Evolutionary conservation across 2,888 invertebrate species (phyloP).

Genomic region (Tetanocera ferruginea): DNA sequence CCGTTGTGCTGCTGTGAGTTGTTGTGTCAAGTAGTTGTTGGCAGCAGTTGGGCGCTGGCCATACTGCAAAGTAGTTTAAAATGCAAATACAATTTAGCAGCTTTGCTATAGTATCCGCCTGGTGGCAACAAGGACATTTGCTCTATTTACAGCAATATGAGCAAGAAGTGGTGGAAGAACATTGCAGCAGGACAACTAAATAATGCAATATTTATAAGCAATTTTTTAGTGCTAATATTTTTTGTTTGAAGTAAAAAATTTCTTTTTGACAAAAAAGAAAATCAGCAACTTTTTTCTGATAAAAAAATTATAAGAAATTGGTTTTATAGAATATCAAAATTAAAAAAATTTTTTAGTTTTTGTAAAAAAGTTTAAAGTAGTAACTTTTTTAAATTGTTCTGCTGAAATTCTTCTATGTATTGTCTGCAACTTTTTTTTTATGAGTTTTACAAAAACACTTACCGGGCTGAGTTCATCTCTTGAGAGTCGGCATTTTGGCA

Average conservation of each 20-base stretch:
- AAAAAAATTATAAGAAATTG: too few species aligned
- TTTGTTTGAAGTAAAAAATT: too few species aligned
- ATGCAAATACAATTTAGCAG: slow-evolving; percentile 25
- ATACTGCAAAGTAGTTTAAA: slow-evolving; percentile 22
- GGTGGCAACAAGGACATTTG: background rate
- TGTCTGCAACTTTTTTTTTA: background rate
- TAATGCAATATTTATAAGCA: too few species aligned
- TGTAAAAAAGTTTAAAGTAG: too few species aligned
- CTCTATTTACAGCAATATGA: background rate
- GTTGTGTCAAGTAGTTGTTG: background rate
- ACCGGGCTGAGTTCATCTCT: slow-evolving; percentile 71
- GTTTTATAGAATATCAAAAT: too few species aligned
- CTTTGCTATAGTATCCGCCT: background rate
- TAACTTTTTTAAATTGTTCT: too few species aligned
- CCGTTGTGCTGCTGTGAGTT: background rate
- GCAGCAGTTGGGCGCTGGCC: slow-evolving; percentile 11
- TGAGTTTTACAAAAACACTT: slow-evolving; percentile 45
- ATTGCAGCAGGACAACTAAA: too few species aligned
- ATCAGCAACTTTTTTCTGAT: too few species aligned
- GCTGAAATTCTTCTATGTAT: too few species aligned
- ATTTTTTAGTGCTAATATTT: too few species aligned
- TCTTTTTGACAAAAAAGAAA: too few species aligned
- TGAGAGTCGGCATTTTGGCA: slow-evolving; percentile 67
- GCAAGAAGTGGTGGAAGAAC: background rate
- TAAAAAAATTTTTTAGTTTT: too few species aligned